Percentiles rank a stretch among this genome's conserved stretches.
Conservation (phyloP, 2,888 invertebrate genomes). For the Drosophila prolongata region DNA sequence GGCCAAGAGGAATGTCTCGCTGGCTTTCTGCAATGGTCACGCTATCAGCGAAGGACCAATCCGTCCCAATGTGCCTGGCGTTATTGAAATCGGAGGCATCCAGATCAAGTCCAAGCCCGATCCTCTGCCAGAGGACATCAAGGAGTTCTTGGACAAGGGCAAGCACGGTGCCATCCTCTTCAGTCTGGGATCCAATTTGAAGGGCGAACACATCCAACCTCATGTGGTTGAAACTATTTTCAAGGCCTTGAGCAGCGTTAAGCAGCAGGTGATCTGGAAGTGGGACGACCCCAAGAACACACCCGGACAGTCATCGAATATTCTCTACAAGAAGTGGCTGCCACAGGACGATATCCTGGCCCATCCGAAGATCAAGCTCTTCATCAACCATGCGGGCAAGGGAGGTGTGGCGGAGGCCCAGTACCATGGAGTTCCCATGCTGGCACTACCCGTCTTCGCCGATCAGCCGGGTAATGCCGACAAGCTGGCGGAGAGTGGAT, state of each 20-base stretch:
- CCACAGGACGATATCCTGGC: conserved; percentile 89
- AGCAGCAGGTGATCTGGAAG: conserved; percentile 89
- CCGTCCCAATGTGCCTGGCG: conserved; percentile 79
- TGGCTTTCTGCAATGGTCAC: conserved; percentile 80
- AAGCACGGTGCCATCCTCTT: conserved; percentile 85
- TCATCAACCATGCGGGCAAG: conserved; percentile 89
- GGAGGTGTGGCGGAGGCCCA: conserved; percentile 88
- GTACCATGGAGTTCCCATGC: conserved; percentile 86
- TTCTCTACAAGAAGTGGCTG: conserved; percentile 87
- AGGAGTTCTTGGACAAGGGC: conserved; percentile 80
- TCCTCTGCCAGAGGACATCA: conserved; percentile 82
- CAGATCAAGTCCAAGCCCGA: conserved; percentile 81
- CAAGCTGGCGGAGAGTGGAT: conserved; percentile 67
- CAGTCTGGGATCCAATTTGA: conserved; percentile 84
- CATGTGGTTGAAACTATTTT: conserved; percentile 86
- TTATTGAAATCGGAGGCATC: conserved; percentile 83
- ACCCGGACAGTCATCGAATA: conserved; percentile 83
- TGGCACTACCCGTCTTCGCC: conserved; percentile 81
- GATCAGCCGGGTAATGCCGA: conserved; percentile 81
- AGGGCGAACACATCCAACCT: conserved; percentile 84
- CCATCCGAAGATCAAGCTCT: conserved; percentile 86
- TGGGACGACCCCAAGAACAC: conserved; percentile 87
- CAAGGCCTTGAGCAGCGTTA: conserved; percentile 86
- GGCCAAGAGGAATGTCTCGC: conserved; percentile 78
- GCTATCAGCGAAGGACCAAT: conserved; percentile 79